Percentiles rank a stretch among this genome's conserved stretches.
phyloP scores from a whole-genome alignment of 1,140 invertebrate genomes.

The Branchinecta lindahli region DNA sequence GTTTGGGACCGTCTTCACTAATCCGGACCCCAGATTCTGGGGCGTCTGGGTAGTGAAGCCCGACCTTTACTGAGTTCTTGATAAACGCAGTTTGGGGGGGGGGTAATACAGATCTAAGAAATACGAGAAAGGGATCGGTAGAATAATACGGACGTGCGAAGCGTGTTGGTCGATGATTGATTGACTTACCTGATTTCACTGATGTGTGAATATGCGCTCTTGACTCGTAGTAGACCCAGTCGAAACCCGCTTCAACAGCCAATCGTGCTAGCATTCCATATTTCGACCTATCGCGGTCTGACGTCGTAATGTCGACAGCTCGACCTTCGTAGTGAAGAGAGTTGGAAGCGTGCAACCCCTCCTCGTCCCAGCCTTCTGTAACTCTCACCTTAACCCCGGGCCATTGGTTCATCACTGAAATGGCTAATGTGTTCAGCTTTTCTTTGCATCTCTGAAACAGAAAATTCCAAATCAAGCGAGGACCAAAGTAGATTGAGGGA shows the following conservation, averaged over 20 bases:
- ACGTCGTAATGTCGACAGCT: slow-evolving; percentile 87
- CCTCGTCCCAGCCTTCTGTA: slow-evolving; percentile 87
- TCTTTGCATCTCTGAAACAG: slow-evolving; percentile 78
- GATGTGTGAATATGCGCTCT: slow-evolving; percentile 90
- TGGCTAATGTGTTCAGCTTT: slow-evolving; percentile 81
- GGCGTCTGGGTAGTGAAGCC: no score
- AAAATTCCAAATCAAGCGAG: neutral
- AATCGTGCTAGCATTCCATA: slow-evolving; percentile 87
- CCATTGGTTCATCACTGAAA: slow-evolving; percentile 96
- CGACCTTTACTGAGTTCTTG: no score
- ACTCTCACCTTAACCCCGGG: slow-evolving; percentile 78
- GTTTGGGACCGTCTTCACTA: no score
- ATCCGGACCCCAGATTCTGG: no score
- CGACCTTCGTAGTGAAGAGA: slow-evolving; percentile 90
- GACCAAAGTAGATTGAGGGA: no score
- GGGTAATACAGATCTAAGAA: no score
- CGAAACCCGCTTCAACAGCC: slow-evolving; percentile 93
- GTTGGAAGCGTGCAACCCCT: slow-evolving; percentile 54
- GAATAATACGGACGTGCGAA: no score
- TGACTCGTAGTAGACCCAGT: slow-evolving; percentile 95
- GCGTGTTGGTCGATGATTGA: no score
- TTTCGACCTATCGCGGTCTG: slow-evolving; percentile 76
- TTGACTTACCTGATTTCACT: slow-evolving; percentile 77
- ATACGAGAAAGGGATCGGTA: no score
- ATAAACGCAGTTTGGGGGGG: no score